Base-by-base conservation (phyloP, 1,140 invertebrate species). In the Eubasilissa regina region DNA sequence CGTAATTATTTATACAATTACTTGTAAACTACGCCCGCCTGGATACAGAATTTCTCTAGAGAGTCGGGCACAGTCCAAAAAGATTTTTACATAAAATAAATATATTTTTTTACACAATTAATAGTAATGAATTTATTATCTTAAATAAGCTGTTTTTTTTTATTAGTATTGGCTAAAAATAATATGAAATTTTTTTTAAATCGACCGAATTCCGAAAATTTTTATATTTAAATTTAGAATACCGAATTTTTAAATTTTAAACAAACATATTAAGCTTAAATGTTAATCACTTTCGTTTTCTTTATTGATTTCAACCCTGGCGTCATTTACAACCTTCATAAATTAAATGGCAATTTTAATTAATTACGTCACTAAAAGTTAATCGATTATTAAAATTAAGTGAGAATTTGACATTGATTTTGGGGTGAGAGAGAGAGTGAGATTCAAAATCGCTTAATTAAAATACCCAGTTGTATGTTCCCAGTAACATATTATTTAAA, bases 371-470 rank as follows among this genome's bases (percentile, higher is more conserved):
- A 21, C 17, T 58, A 19, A 15, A 58, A 58, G 8, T 13, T 21
- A 15, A 58, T 58, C 55, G 55, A 58, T 58, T 15, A 58, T 58
- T 58, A 58, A 19, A 58, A 58, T 58, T 19, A 21, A 58, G 55
- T 58, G 55, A 17, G 55, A 19, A 58, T 11, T 3, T 58, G 55
- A 21, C 55, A 58, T 58, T 56, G 15, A 58, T 58, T 58, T 19
- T 21, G 17, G 17, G 55, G 3, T 3, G 12, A 3, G 15, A 21
- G 55, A 1, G 17, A 15, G 3, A 6, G 12, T 6, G 15, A 21
- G 55, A 1, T 21, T 58, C 17, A 58, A 15, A 55, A 15, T 55
- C n/a, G n/a, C 19, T 15, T 55, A 8, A 12, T 51, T 15, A 15
- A 1, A 55, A 55, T 55, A 55, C 53, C 55, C 21, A 11, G 1